Conservation (phyloP, 2,888 invertebrate species). For the Chironomus tentans region DNA sequence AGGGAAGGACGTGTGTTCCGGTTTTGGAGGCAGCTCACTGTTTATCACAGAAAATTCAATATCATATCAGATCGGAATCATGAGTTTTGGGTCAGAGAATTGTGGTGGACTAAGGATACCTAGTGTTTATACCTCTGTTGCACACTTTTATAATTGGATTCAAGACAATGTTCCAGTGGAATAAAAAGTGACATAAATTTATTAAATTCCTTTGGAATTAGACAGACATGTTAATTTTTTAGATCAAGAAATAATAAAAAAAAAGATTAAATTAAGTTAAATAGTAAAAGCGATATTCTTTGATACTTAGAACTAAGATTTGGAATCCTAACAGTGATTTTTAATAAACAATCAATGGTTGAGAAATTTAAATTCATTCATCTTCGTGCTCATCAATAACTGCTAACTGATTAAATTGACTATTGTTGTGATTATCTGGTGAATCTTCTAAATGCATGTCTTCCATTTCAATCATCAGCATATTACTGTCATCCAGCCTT, state of each 20-base stretch:
- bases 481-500: not conserved
- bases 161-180: slow-evolving; percentile 55
- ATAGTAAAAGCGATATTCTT: too few species aligned
- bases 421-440: not conserved
- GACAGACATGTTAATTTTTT: too few species aligned
- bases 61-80: slow-evolving; percentile 46
- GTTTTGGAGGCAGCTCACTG: slow-evolving; percentile 69
- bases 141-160: slow-evolving; percentile 67
- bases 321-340: not conserved
- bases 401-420: not conserved
- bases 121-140: slow-evolving; percentile 67
- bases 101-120: slow-evolving; percentile 64
- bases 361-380: not conserved
- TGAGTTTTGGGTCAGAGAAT: slow-evolving; percentile 72
- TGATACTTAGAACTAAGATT: not conserved
- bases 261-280: not conserved
- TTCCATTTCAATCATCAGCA: not conserved
- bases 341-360: not conserved
- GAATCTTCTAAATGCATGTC: not conserved
- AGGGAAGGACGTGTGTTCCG: slow-evolving; percentile 67
- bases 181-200: slow-evolving; percentile 29
- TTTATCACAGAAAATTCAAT: slow-evolving; percentile 52
- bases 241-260: not conserved
- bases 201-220: not conserved
- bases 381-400: not conserved